A percentile compares a stretch with the other conserved stretches of the same genome.
Conservation (phyloP, 2,113 vertebrate genomes). For the Pterocles orientalis region DNA sequence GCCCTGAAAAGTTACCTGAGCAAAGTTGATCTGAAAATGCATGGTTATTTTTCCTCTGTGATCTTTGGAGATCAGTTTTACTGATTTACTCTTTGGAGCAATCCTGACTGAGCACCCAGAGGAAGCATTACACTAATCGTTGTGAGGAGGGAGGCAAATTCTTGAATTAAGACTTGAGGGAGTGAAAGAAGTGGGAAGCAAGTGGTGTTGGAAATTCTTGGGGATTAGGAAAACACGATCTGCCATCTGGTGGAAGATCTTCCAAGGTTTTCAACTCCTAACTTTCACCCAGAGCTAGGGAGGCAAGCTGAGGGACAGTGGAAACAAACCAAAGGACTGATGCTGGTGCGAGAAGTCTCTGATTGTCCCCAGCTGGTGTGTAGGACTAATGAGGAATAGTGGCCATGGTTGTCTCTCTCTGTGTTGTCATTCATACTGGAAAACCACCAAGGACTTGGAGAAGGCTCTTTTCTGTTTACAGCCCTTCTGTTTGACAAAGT, state of each 20-base stretch:
- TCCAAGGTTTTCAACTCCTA: background rate
- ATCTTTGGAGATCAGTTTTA: background rate
- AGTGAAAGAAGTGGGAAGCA: background rate
- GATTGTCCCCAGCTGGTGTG: background rate
- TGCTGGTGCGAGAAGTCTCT: background rate
- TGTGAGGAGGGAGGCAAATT: background rate
- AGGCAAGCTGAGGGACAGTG: background rate
- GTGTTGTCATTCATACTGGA: background rate
- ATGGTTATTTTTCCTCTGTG: background rate
- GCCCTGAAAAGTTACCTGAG: background rate
- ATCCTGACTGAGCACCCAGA: background rate
- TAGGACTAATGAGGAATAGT: background rate
- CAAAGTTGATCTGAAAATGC: background rate
- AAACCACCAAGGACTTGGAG: background rate
- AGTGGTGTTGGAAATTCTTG: accelerated
- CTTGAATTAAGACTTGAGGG: background rate
- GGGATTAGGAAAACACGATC: background rate
- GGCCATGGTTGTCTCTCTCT: background rate
- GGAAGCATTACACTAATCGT: background rate
- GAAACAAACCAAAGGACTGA: background rate
- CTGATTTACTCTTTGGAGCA: background rate
- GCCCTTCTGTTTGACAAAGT: background rate
- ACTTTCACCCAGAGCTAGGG: background rate
- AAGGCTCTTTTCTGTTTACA: background rate
- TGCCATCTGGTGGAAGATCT: background rate